Evolutionary conservation across 1,140 invertebrate species (phyloP).

Genomic region (Diorhabda sublineata): DNA sequence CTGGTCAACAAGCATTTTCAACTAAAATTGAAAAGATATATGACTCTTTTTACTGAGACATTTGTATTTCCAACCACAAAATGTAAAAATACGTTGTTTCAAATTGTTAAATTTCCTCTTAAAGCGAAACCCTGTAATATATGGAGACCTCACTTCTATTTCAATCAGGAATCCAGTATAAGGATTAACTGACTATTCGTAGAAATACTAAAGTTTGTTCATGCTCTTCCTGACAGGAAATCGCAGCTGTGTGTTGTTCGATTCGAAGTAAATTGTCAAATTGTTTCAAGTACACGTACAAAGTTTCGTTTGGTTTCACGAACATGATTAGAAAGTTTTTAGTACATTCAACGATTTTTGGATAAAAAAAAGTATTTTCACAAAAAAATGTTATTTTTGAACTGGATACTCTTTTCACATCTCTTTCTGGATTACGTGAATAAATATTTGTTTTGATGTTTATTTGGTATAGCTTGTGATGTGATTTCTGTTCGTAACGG

Average conservation of each 20-base stretch:
- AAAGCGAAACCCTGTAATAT: background rate
- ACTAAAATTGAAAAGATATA: background rate
- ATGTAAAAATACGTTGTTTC: background rate
- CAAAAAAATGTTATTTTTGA: too few relatives aligned
- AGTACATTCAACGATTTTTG: too few relatives aligned
- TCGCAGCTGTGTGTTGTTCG: background rate
- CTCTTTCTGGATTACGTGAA: too few relatives aligned
- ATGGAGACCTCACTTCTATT: background rate
- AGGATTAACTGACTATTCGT: background rate
- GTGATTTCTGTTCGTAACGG: too few relatives aligned
- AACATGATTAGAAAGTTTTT: too few relatives aligned
- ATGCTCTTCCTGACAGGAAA: constrained; percentile 7
- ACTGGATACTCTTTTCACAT: too few relatives aligned
- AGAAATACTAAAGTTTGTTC: background rate
- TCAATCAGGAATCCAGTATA: background rate
- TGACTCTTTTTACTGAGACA: background rate
- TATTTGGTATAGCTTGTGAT: too few relatives aligned
- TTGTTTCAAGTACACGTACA: background rate
- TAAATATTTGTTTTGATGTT: too few relatives aligned
- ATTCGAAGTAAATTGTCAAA: constrained; percentile 2
- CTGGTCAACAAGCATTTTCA: background rate
- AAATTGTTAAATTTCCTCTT: background rate
- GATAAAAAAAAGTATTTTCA: too few relatives aligned
- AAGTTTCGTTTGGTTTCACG: background rate
- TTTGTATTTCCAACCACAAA: background rate